These are phyloP conservation scores for Helicolenus hilgendorfi DNA, from an alignment of 2,797 vertebrate species.

Conservation along the genomic window DNA sequence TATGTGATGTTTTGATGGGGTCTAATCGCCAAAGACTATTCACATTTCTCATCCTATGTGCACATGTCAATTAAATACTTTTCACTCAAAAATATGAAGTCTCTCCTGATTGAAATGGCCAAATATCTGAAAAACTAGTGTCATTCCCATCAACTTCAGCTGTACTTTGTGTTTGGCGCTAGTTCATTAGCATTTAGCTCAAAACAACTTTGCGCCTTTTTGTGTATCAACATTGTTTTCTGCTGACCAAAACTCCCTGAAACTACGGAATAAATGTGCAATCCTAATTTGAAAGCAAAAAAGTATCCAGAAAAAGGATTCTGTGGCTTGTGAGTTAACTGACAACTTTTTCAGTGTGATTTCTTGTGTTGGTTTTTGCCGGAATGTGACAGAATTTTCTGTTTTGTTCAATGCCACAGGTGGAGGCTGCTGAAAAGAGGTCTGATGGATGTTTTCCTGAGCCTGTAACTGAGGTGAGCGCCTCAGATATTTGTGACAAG, in stretches of 20 bases:
- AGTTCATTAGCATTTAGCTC: not conserved
- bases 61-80: too few relatives aligned
- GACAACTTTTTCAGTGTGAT: not conserved
- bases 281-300: not conserved
- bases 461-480: not conserved
- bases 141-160: too few relatives aligned
- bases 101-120: too few relatives aligned
- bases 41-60: too few relatives aligned
- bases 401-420: not conserved
- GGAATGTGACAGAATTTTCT: not conserved
- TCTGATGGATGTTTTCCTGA: not conserved
- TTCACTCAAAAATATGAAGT: too few relatives aligned
- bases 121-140: too few relatives aligned
- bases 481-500: not conserved
- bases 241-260: not conserved
- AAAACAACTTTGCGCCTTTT: not conserved
- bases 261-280: not conserved
- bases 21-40: too few relatives aligned
- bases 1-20: too few relatives aligned
- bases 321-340: not conserved
- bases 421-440: not conserved
- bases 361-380: not conserved
- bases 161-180: not conserved
- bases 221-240: not conserved
- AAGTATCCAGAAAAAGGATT: not conserved